Evolutionary conservation across 1,140 invertebrate species (phyloP).

Genomic region (Philaenus spumarius): DNA sequence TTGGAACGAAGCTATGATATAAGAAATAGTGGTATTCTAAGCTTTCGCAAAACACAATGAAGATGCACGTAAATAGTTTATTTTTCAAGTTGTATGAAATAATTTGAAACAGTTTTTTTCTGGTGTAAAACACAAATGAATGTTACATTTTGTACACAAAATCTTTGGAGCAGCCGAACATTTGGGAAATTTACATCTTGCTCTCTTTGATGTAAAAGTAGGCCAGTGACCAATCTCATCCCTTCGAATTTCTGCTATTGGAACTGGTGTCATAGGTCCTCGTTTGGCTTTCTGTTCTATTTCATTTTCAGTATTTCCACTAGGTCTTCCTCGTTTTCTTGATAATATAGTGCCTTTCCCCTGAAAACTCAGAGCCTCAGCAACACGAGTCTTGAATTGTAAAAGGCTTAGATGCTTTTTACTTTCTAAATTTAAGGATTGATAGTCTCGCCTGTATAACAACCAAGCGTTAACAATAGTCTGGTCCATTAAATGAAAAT

Average conservation of each 20-base stretch:
- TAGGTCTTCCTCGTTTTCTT: neutral
- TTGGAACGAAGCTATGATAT: no score
- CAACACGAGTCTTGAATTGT: neutral
- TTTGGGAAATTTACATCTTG: neutral
- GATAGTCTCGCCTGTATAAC: constrained; percentile 3
- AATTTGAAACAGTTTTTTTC: no score
- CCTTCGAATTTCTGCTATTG: neutral
- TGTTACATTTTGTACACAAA: neutral
- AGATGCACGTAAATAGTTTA: no score
- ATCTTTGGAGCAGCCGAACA: neutral
- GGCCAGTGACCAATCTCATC: neutral
- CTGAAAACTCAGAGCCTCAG: neutral
- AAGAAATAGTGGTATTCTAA: no score
- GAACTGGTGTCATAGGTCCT: neutral
- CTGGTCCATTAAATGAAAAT: constrained; percentile 10
- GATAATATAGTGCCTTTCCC: neutral
- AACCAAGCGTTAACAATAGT: constrained; percentile 11
- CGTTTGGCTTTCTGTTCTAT: neutral
- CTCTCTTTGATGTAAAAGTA: neutral
- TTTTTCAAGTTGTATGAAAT: no score
- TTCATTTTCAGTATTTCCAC: neutral
- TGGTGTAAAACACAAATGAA: neutral
- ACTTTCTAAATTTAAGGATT: neutral
- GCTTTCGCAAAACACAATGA: no score
- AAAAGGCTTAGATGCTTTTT: neutral